Evolutionary conservation across 1,140 invertebrate species (phyloP).

Genomic region (Cotesia chilonis): DNA sequence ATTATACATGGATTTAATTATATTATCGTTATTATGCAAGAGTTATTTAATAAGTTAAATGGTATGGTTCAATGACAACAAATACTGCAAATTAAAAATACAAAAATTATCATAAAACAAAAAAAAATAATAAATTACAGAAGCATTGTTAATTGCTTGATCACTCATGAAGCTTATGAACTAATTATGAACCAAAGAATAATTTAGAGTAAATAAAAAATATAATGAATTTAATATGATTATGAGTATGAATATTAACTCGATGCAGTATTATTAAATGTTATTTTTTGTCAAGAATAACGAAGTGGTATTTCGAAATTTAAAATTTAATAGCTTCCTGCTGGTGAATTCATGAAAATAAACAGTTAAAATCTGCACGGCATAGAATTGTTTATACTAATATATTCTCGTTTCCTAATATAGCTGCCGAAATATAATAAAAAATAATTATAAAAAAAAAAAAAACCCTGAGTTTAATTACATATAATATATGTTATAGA

Average conservation of each 20-base stretch:
- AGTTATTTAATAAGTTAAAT: too few species aligned
- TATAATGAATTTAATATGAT: too few species aligned
- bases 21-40: neutral
- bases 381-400: constrained; percentile 9
- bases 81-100: too few species aligned
- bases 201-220: too few species aligned
- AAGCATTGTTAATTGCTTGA: too few species aligned
- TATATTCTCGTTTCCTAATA: constrained; percentile 8
- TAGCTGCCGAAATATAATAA: neutral
- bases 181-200: too few species aligned
- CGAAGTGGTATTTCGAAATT: constrained; percentile 29
- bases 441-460: constrained; percentile 4
- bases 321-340: constrained; percentile 35
- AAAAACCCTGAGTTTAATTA: neutral
- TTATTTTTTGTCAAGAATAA: constrained; percentile 15
- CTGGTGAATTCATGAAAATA: constrained; percentile 21
- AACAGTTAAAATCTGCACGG: constrained; percentile 12
- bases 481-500: too few species aligned
- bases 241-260: too few species aligned
- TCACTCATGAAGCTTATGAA: too few species aligned
- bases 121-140: too few species aligned
- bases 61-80: too few species aligned
- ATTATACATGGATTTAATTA: neutral
- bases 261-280: neutral
- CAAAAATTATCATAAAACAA: too few species aligned